Percentiles rank a stretch among this genome's conserved stretches.
phyloP scores from a whole-genome alignment of 53 echinoderm and acorn worm genomes.

The Mesocentrotus franciscanus region DNA sequence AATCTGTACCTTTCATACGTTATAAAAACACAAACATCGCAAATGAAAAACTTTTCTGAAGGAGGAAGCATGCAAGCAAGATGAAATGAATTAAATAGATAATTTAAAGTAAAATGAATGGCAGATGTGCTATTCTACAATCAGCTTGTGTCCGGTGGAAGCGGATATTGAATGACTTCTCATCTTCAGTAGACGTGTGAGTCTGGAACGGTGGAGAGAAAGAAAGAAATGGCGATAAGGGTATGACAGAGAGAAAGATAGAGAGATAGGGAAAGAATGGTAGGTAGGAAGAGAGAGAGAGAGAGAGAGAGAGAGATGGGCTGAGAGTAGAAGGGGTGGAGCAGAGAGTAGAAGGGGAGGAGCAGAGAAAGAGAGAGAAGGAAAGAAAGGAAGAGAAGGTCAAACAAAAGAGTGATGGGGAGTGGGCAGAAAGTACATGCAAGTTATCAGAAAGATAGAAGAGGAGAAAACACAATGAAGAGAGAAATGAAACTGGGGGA shows the following conservation, averaged over 20 bases:
- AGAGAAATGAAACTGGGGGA: neutral
- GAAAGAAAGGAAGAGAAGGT: neutral
- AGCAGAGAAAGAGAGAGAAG: neutral
- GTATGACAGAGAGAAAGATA: neutral
- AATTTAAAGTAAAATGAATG: neutral
- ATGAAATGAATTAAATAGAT: neutral
- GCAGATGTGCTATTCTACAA: neutral
- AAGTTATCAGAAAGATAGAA: neutral
- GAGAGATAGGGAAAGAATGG: neutral
- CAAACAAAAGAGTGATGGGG: no score
- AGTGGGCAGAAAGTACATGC: no score
- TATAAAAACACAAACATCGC: neutral
- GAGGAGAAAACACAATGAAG: neutral
- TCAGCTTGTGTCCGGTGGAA: neutral
- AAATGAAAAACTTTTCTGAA: neutral
- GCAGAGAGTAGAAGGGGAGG: neutral
- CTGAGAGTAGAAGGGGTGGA: neutral
- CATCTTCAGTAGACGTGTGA: conserved; percentile 2
- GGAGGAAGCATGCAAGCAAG: neutral
- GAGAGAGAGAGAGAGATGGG: neutral
- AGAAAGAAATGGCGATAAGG: neutral
- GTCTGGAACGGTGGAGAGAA: neutral
- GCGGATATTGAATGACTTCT: conserved; percentile 26
- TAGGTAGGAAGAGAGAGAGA: neutral
- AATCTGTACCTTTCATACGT: no score